Evolutionary conservation across 1,140 invertebrate species (phyloP).

Genomic region (Anastatus disparis): DNA sequence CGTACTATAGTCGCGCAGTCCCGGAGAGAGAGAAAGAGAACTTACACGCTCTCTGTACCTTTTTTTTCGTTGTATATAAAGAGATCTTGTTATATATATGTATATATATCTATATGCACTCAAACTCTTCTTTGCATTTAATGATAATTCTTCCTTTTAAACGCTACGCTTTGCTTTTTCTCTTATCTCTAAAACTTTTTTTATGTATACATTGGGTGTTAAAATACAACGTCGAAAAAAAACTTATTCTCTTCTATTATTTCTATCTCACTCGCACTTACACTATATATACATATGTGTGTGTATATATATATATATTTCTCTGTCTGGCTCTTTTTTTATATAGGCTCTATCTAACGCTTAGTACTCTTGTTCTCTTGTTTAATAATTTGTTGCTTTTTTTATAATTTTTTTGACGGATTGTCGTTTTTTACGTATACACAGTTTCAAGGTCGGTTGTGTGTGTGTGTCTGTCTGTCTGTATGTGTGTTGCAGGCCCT

Average conservation of each 20-base stretch:
- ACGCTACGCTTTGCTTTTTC: neutral
- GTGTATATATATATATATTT: neutral
- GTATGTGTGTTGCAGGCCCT: too few species aligned
- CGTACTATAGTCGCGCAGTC: neutral
- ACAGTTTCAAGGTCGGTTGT: constrained; percentile 51
- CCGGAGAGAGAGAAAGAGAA: neutral
- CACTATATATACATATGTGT: neutral
- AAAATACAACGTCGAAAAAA: neutral
- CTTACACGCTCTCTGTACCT: too few species aligned
- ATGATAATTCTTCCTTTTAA: constrained; percentile 20
- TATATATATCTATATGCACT: too few species aligned
- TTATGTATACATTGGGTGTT: neutral
- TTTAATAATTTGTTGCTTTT: neutral
- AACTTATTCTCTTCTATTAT: neutral
- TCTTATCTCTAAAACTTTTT: constrained; percentile 12
- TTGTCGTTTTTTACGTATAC: constrained; percentile 61
- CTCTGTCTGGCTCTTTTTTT: too few species aligned
- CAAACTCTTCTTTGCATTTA: too few species aligned
- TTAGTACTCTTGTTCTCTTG: too few species aligned
- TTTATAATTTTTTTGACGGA: constrained; percentile 48
- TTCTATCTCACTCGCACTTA: neutral
- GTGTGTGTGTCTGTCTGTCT: too few species aligned
- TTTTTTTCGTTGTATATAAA: too few species aligned
- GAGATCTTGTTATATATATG: too few species aligned
- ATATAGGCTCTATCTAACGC: too few species aligned